A percentile compares a stretch with the other conserved stretches of the same genome.
Evolutionary conservation across 2,113 vertebrate genomes (phyloP).

Genomic region (Prunella himalayana): DNA sequence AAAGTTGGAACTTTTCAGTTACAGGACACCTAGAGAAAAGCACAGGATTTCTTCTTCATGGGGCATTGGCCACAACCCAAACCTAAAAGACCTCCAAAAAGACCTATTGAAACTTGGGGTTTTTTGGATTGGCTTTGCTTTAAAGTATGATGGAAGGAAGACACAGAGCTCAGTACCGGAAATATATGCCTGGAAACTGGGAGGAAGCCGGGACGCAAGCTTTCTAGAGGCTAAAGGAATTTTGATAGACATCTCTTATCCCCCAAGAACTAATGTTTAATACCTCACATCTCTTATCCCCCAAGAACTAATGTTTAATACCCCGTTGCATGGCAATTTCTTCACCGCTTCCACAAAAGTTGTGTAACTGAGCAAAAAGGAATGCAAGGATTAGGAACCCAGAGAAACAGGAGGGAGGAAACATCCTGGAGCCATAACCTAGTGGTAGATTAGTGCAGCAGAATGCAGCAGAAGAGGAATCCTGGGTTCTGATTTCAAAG

Average conservation of each 20-base stretch:
- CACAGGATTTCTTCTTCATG: not conserved
- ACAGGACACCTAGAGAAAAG: not conserved
- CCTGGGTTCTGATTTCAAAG: not conserved
- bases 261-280: not conserved
- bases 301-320: not conserved
- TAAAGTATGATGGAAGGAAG: not conserved
- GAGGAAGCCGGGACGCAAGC: not conserved
- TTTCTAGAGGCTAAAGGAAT: not conserved
- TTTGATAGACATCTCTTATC: not conserved
- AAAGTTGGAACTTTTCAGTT: not conserved
- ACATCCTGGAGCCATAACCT: not conserved
- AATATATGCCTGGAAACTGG: not conserved
- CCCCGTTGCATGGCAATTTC: not conserved
- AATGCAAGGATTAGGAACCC: not conserved
- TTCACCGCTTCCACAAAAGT: not conserved
- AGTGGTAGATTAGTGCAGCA: not conserved
- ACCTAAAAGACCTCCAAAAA: not conserved
- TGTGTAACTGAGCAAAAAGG: not conserved
- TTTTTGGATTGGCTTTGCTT: not conserved
- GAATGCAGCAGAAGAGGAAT: not conserved
- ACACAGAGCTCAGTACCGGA: not conserved
- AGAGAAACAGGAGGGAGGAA: not conserved
- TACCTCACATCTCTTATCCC: not conserved
- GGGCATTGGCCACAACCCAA: fast-evolving
- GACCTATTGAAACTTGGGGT: not conserved